phyloP scores from a whole-genome alignment of 2,113 vertebrate genomes.

The Leptocoma aspasia region DNA sequence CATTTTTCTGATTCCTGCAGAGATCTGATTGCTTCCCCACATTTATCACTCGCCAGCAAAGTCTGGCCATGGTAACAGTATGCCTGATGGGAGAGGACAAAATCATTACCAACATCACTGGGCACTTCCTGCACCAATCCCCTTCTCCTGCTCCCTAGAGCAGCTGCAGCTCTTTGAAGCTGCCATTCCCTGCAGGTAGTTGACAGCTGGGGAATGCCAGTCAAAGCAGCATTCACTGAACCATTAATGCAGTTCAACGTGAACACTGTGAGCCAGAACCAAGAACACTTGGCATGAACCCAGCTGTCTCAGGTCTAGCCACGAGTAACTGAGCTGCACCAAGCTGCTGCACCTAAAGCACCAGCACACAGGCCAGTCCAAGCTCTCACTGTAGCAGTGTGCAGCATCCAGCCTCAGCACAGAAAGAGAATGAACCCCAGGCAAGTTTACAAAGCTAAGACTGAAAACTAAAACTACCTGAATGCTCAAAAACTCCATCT shows the following conservation, averaged over 20 bases:
- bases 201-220: neutral
- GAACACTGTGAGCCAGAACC: neutral
- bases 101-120: neutral
- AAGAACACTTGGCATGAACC: neutral
- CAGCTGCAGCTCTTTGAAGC: neutral
- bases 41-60: slow-evolving; percentile 89
- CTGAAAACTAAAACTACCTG: neutral
- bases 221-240: neutral
- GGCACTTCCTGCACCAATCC: neutral
- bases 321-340: neutral
- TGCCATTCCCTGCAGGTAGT: neutral
- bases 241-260: neutral
- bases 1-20: slow-evolving; percentile 96
- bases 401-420: neutral
- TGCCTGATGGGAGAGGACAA: slow-evolving; percentile 72
- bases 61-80: slow-evolving; percentile 96
- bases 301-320: neutral
- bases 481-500: neutral
- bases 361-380: neutral
- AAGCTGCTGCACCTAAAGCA: neutral
- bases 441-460: neutral
- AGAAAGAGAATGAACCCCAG: neutral
- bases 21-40: slow-evolving; percentile 94
- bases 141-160: neutral
- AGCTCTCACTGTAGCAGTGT: neutral